phyloP scores from a whole-genome alignment of 2,113 vertebrate species.

The Crotalus viridis region DNA sequence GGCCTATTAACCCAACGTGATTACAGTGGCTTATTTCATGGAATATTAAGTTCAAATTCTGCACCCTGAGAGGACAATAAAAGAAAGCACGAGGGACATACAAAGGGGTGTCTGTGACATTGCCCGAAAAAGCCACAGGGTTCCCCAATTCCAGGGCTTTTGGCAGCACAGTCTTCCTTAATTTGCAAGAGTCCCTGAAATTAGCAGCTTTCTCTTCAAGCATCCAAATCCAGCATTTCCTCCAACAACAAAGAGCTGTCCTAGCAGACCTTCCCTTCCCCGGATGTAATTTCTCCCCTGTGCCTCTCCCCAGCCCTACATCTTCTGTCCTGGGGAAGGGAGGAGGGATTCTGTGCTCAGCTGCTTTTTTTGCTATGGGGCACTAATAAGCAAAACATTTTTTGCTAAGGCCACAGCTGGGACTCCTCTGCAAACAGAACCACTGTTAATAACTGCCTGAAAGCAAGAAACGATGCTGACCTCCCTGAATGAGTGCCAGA shows the following conservation, averaged over 20 bases:
- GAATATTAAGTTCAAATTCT: conserved; percentile 98
- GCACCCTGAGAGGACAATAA: conserved; percentile 88
- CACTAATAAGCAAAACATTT: conserved; percentile 12
- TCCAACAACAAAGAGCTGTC: conserved; percentile 54
- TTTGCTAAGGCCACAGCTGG: conserved; percentile 38
- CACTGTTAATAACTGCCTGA: conserved; percentile 34
- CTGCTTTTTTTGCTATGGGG: conserved; percentile 44
- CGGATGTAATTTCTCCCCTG: conserved; percentile 1
- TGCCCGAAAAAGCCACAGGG: conserved; percentile 78
- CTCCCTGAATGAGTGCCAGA: neutral
- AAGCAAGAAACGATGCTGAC: conserved; percentile 29
- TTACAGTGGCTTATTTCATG: conserved; percentile 99
- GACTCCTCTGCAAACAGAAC: conserved; percentile 30
- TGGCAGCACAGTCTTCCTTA: conserved; percentile 70
- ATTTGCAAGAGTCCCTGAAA: conserved; percentile 74
- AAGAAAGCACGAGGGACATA: conserved; percentile 47
- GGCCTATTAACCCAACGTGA: conserved; percentile 96
- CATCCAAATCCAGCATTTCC: conserved; percentile 58
- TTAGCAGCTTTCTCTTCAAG: conserved; percentile 64
- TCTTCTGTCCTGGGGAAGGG: neutral
- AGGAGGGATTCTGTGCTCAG: conserved; percentile 17
- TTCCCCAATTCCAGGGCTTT: conserved; percentile 65
- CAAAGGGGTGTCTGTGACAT: conserved; percentile 72
- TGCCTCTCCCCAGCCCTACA: neutral
- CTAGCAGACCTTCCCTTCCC: conserved; percentile 47